Evolutionary conservation across 2,797 vertebrate genomes (phyloP).

Genomic region (Heliangelus exortis): DNA sequence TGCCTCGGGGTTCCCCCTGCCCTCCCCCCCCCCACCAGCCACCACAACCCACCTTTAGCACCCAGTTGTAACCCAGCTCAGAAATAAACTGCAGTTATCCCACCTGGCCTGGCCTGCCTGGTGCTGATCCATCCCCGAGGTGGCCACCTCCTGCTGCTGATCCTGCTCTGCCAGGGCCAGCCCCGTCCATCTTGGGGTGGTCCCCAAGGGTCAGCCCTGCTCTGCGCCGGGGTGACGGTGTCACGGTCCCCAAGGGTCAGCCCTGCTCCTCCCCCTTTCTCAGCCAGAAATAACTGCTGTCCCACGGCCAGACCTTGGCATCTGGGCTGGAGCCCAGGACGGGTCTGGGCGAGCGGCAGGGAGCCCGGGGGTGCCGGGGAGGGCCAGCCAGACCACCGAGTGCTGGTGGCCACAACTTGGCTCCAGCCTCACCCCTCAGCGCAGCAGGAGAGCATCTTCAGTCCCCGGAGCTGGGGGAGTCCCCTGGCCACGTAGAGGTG

Average conservation of each 20-base stretch:
- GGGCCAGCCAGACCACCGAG: not conserved
- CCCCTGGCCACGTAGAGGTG: conserved; percentile 9
- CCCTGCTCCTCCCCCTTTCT: conserved; percentile 75
- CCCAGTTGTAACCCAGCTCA: not conserved
- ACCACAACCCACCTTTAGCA: not conserved
- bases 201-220: not conserved
- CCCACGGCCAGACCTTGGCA: conserved; percentile 46
- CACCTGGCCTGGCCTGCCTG: not conserved
- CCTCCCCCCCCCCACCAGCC: not conserved
- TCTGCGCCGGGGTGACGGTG: accelerated
- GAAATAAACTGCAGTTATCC: conserved; percentile 52
- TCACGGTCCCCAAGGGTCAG: conserved; percentile 11
- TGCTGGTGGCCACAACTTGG: not conserved
- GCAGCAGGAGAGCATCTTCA: not conserved
- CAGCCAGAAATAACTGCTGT: conserved; percentile 79
- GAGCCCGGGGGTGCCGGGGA: not conserved
- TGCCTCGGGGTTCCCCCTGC: not conserved
- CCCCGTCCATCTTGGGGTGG: accelerated
- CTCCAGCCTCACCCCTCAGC: not conserved
- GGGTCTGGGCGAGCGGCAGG: not conserved
- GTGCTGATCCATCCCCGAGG: accelerated
- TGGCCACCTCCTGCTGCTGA: not conserved
- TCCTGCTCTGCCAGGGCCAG: no score
- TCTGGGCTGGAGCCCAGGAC: conserved; percentile 48
- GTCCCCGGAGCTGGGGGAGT: not conserved